Evolutionary conservation across 2,888 invertebrate genomes (phyloP).

Genomic region (Euzophera pinguis): DNA sequence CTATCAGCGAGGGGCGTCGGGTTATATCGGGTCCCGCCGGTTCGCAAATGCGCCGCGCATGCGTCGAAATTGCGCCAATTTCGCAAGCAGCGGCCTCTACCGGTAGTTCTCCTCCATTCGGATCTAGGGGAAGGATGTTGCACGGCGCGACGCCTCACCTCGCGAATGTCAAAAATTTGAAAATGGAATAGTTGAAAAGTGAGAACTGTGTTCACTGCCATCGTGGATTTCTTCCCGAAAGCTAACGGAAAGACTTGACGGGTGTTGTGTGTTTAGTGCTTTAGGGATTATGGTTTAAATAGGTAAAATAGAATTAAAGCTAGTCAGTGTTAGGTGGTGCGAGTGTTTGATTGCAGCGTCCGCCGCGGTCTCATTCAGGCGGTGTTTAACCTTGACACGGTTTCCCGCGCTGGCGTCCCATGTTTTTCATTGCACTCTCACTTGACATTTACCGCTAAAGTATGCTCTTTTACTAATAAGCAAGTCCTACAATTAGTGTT

Average conservation of each 20-base stretch:
- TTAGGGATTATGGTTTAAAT: conserved; percentile 29
- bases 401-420: conserved; percentile 72
- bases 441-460: conserved; percentile 66
- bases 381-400: conserved; percentile 71
- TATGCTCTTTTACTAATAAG: conserved; percentile 53
- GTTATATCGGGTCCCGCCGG: conserved; percentile 67
- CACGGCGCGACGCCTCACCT: conserved; percentile 51
- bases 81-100: conserved; percentile 70
- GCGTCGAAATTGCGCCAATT: conserved; percentile 78
- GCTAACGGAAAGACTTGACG: conserved; percentile 28
- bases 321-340: conserved; percentile 34
- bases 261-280: conserved; percentile 42
- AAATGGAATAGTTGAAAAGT: conserved; percentile 66
- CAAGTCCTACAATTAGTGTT: conserved; percentile 26
- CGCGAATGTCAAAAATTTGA: conserved; percentile 59
- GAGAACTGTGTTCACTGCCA: conserved; percentile 35
- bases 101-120: conserved; percentile 61
- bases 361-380: conserved; percentile 55
- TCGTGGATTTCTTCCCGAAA: conserved; percentile 29
- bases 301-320: conserved; percentile 25
- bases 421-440: conserved; percentile 69
- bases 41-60: conserved; percentile 63
- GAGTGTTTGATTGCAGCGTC: conserved; percentile 53
- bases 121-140: conserved; percentile 62
- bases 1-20: conserved; percentile 70